These are phyloP conservation scores for Trisateles emortualis DNA, from an alignment of 2,888 invertebrate species.

Conservation along the genomic window DNA sequence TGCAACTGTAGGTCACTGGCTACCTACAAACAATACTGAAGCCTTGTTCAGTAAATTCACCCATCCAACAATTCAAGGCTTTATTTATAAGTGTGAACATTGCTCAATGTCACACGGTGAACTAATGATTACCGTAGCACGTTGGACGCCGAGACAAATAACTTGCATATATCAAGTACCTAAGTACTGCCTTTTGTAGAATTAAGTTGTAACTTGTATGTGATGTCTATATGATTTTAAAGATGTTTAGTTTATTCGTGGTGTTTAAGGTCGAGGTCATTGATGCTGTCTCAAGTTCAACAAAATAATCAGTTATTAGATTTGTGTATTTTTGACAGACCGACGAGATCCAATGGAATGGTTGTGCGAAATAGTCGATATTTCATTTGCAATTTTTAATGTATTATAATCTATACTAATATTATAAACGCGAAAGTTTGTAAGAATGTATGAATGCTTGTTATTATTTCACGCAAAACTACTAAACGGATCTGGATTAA, in stretches of 20 bases:
- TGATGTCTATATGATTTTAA: constrained; percentile 25
- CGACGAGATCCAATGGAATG: too few relatives aligned
- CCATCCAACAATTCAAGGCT: constrained; percentile 65
- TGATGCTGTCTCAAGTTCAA: too few relatives aligned
- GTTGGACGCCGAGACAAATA: constrained; percentile 52
- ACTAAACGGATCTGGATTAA: too few relatives aligned
- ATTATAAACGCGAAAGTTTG: too few relatives aligned
- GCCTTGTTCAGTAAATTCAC: constrained; percentile 57
- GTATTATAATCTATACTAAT: too few relatives aligned
- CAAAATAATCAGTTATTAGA: too few relatives aligned
- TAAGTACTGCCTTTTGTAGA: constrained; percentile 38
- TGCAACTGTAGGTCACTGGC: constrained; percentile 47
- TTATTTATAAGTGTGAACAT: constrained; percentile 56
- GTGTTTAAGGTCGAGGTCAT: constrained; percentile 40
- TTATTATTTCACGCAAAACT: too few relatives aligned
- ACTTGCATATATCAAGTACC: constrained; percentile 39
- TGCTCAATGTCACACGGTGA: constrained; percentile 65
- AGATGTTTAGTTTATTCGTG: not conserved
- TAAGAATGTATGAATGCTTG: too few relatives aligned
- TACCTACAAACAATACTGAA: constrained; percentile 51
- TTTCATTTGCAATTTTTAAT: too few relatives aligned
- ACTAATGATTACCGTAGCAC: constrained; percentile 64
- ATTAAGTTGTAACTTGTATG: constrained; percentile 34
- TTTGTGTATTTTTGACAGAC: too few relatives aligned
- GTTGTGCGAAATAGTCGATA: too few relatives aligned